Evolutionary conservation across 2,797 vertebrate genomes (phyloP).

Genomic region (Podarcis lilfordi): DNA sequence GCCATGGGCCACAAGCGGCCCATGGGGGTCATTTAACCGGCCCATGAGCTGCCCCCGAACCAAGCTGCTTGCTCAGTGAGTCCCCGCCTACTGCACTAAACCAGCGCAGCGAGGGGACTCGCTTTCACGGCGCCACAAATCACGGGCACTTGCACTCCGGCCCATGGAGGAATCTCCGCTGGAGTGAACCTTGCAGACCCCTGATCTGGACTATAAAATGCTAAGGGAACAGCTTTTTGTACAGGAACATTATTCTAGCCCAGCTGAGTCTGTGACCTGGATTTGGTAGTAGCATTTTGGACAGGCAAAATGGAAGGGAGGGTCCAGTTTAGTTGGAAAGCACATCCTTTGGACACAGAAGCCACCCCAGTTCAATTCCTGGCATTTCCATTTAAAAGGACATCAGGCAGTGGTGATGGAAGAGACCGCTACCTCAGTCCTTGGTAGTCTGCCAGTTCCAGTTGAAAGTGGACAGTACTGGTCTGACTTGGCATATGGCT

Average conservation of each 20-base stretch:
- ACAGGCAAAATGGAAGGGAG: not conserved
- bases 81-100: fast-evolving
- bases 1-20: too few relatives aligned
- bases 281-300: not conserved
- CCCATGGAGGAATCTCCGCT: too few relatives aligned
- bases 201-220: too few relatives aligned
- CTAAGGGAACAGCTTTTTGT: not conserved
- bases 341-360: not conserved
- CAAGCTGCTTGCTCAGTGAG: too few relatives aligned
- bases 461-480: not conserved
- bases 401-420: not conserved
- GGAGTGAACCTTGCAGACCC: too few relatives aligned
- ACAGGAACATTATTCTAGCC: too few relatives aligned
- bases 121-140: too few relatives aligned
- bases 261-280: too few relatives aligned
- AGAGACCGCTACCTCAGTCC: not conserved
- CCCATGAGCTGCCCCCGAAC: too few relatives aligned
- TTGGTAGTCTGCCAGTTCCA: not conserved
- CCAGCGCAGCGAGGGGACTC: fast-evolving
- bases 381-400: not conserved
- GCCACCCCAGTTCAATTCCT: not conserved
- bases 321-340: not conserved
- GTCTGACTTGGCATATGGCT: too few relatives aligned
- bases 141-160: fast-evolving
- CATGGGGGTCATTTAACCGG: fast-evolving